These are phyloP conservation scores for Diprion similis DNA, from an alignment of 1,140 invertebrate species.

Conservation along the genomic window DNA sequence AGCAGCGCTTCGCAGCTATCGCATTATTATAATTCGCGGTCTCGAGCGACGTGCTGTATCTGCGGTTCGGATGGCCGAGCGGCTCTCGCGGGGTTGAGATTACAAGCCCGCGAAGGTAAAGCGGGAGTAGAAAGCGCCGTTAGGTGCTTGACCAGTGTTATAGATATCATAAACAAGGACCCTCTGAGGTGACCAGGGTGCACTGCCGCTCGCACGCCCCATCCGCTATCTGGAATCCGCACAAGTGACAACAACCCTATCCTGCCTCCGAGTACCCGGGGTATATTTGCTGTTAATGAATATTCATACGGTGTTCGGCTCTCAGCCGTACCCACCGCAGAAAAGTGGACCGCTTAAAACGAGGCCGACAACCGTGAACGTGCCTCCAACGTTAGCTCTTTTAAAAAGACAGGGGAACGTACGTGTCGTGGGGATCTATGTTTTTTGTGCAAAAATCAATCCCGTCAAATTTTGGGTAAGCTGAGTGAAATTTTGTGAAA, in stretches of 20 bases:
- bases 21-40: background rate
- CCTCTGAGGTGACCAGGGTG: background rate
- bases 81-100: no score
- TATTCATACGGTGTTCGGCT: background rate
- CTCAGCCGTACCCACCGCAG: background rate
- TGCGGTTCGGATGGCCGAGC: background rate
- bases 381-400: no score
- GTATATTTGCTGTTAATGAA: slow-evolving; percentile 3
- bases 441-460: no score
- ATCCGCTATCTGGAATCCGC: background rate
- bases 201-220: no score
- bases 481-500: no score
- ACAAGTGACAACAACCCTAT: background rate
- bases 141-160: background rate
- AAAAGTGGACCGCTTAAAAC: background rate
- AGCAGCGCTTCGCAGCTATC: no score
- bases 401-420: no score
- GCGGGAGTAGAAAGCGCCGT: background rate
- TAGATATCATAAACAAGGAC: slow-evolving; percentile 7
- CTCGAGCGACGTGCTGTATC: background rate
- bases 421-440: no score
- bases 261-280: background rate
- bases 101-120: background rate
- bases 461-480: no score
- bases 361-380: no score